Conservation (phyloP, 2,113 vertebrate genomes). For the Paracanthobrama guichenoti region DNA sequence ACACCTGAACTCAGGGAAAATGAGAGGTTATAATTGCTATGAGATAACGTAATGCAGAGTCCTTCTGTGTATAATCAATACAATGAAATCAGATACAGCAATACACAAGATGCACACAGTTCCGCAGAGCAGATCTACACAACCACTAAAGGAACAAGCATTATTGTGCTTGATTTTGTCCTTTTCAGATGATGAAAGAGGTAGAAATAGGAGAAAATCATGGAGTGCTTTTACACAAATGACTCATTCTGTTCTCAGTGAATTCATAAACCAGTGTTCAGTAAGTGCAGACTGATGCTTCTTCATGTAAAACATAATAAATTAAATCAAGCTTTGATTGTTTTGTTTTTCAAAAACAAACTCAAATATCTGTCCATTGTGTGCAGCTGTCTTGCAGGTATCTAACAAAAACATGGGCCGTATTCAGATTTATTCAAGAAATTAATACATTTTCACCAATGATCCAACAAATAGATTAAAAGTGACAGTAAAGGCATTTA, state of each 20-base stretch:
- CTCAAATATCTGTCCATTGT: neutral
- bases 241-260: neutral
- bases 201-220: constrained; percentile 8
- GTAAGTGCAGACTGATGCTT: constrained; percentile 8
- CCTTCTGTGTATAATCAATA: neutral
- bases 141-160: neutral
- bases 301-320: constrained; percentile 5
- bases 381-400: neutral
- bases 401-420: neutral
- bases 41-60: constrained; percentile 4
- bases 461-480: neutral
- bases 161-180: neutral
- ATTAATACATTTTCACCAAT: neutral
- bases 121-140: neutral
- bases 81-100: constrained; percentile 17
- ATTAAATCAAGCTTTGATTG: neutral
- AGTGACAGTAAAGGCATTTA: neutral
- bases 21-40: constrained; percentile 27
- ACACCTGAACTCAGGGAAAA: neutral
- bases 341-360: constrained; percentile 15
- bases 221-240: constrained; percentile 5
- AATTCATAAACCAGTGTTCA: neutral
- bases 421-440: neutral
- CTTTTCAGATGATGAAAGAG: constrained; percentile 16
- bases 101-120: neutral